These are phyloP conservation scores for Bombus haemorrhoidalis DNA, from an alignment of 1,140 invertebrate genomes.

Conservation along the genomic window DNA sequence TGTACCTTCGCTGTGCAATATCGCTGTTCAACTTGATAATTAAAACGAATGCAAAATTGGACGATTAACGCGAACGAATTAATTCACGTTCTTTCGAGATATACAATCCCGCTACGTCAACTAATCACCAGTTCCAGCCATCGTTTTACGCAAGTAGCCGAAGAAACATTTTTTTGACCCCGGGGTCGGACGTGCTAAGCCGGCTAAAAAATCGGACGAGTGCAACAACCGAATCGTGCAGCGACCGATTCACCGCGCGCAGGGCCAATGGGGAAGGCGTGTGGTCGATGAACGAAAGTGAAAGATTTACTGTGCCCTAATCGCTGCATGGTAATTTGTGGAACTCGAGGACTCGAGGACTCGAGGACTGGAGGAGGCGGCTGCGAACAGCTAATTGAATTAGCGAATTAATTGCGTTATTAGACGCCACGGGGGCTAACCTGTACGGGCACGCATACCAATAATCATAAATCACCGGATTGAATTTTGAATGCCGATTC, in stretches of 20 bases:
- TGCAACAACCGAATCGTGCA: neutral
- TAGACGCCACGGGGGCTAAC: slow-evolving; percentile 32
- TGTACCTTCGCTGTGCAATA: too few species aligned
- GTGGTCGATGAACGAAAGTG: slow-evolving; percentile 19
- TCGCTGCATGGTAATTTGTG: slow-evolving; percentile 54
- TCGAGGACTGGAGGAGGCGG: slow-evolving; percentile 4
- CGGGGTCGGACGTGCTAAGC: neutral
- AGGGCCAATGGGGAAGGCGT: neutral
- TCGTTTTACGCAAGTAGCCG: too few species aligned
- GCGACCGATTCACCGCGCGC: neutral
- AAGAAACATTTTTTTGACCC: too few species aligned
- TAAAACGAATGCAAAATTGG: too few species aligned
- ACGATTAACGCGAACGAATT: too few species aligned
- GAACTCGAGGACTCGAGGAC: slow-evolving; percentile 12
- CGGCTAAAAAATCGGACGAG: too few species aligned
- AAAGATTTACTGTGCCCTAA: slow-evolving; percentile 60
- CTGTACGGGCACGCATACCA: slow-evolving; percentile 17
- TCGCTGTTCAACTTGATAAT: too few species aligned
- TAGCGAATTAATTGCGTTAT: slow-evolving; percentile 70
- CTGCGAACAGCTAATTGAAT: slow-evolving; percentile 64
- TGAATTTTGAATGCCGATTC: slow-evolving; percentile 58
- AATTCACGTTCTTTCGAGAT: too few species aligned
- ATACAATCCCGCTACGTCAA: too few species aligned
- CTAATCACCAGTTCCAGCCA: too few species aligned
- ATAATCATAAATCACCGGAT: slow-evolving; percentile 67